Evolutionary conservation across 2,888 invertebrate genomes (phyloP), one percentile per base, ranked within the genome.

Genomic region (Sepioteuthis lessoniana): DNA sequence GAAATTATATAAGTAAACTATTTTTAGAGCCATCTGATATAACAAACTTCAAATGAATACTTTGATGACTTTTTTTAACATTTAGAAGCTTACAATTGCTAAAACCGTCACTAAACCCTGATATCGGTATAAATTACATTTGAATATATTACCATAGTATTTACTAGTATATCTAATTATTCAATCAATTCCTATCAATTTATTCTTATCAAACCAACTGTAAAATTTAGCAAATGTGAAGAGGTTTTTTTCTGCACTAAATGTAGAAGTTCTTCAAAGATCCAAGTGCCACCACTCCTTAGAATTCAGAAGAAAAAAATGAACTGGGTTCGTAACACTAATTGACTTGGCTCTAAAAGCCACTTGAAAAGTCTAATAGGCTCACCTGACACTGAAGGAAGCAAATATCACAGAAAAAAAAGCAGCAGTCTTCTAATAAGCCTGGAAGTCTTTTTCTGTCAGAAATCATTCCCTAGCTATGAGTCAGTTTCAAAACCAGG

Each of bases 321-420:
- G 76, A 76, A 13, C 76, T 13, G 76, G 55, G 31, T 35, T 76
- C 16, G n/a, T 76, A n/a, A n/a, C 76, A 31, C 76, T 76, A 76
- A 76, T 76, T 76, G 76, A 76, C n/a, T n/a, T 76, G 76, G 76
- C 76, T 16, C 76, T 76, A 76, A 76, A n/a, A 76, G 76, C 76
- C 76, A 76, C 76, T 76, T 76, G n/a, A 76, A 76, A 35, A 76
- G 10, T n/a, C 76, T 76, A n/a, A 76, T 76, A 13, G n/a, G 76
- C 19, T 76, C 76, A 76, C n/a, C 76, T n/a, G 76, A 76, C 76
- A 76, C 76, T n/a, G 13, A 76, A 76, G 76, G n/a, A n/a, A 76
- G 76, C n/a, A n/a, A n/a, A n/a, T n/a, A 10, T 10, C 10, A 16
- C 21, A n/a, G 25, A 31, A 76, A 25, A 2, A 0, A 31, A 4